These are phyloP conservation scores for Takifugu ocellatus DNA, from an alignment of 2,797 vertebrate species.

Conservation along the genomic window DNA sequence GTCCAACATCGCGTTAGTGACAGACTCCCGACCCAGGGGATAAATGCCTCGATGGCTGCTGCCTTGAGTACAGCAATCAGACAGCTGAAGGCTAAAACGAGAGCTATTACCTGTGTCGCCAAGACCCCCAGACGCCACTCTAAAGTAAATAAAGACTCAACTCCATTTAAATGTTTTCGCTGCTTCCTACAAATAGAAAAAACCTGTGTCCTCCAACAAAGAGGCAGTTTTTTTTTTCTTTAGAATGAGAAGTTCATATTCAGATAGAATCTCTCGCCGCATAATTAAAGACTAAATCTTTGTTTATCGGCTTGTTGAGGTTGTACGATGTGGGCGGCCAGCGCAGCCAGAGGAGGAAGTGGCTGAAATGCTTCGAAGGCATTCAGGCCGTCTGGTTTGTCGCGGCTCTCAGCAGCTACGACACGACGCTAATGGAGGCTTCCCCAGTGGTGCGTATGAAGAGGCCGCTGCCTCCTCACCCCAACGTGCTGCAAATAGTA, in stretches of 20 bases:
- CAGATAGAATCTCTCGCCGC: neutral
- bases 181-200: neutral
- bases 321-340: constrained; percentile 76
- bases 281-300: neutral
- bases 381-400: constrained; percentile 71
- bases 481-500: too few species aligned
- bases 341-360: constrained; percentile 69
- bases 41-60: constrained; percentile 45
- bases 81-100: constrained; percentile 52
- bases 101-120: constrained; percentile 67
- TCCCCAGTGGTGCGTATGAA: constrained; percentile 47
- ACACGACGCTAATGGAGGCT: constrained; percentile 50
- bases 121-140: constrained; percentile 43
- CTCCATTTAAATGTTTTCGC: too few species aligned
- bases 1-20: constrained; percentile 35
- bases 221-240: neutral
- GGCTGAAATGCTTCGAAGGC: constrained; percentile 76
- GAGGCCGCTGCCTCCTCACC: neutral
- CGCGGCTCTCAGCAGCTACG: constrained; percentile 73
- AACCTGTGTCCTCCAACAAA: too few species aligned
- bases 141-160: neutral
- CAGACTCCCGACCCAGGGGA: constrained; percentile 45
- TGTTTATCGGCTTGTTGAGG: constrained; percentile 32
- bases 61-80: constrained; percentile 55
- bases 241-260: neutral